Conservation (phyloP, 64 coral and sea anemone genomes). For the Porites lutea region DNA sequence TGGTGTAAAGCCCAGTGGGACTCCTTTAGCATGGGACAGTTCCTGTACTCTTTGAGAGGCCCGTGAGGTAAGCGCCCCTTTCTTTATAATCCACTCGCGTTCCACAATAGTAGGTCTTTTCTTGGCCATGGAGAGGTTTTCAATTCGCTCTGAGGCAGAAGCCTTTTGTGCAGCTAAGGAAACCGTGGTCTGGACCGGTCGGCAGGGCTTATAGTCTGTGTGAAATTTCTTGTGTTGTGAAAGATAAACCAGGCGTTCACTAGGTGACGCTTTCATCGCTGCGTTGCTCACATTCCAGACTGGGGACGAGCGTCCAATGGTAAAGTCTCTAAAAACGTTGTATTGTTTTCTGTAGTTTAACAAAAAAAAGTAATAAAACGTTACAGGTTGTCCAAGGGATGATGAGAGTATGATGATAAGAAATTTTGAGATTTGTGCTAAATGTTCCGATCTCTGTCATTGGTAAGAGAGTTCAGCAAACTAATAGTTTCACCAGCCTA, state of each 20-base stretch:
- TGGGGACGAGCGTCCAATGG: conserved; percentile 84
- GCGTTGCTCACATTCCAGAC: conserved; percentile 78
- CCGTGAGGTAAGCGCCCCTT: conserved; percentile 48
- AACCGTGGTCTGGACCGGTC: conserved; percentile 57
- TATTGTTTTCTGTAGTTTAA: conserved; percentile 78
- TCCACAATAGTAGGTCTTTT: conserved; percentile 42
- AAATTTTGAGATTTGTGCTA: too few relatives aligned
- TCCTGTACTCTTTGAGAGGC: conserved; percentile 68
- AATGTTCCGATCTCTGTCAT: too few relatives aligned
- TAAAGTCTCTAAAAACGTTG: conserved; percentile 81
- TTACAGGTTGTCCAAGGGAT: neutral
- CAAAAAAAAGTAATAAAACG: neutral
- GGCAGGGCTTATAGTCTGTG: conserved; percentile 64
- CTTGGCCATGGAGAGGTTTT: conserved; percentile 71
- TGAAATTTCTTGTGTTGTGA: conserved; percentile 78
- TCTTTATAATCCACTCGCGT: conserved; percentile 87
- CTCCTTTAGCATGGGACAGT: conserved; percentile 71
- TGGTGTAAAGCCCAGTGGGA: conserved; percentile 69
- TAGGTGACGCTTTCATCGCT: conserved; percentile 50
- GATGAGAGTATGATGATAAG: too few relatives aligned
- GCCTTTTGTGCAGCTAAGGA: conserved; percentile 67
- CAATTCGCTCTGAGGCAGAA: conserved; percentile 51
- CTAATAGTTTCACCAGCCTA: too few relatives aligned
- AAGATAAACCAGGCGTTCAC: conserved; percentile 38
- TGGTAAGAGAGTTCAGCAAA: too few relatives aligned